Evolutionary conservation across 2,888 invertebrate genomes (phyloP).

Genomic region (Notodonta dromedarius): DNA sequence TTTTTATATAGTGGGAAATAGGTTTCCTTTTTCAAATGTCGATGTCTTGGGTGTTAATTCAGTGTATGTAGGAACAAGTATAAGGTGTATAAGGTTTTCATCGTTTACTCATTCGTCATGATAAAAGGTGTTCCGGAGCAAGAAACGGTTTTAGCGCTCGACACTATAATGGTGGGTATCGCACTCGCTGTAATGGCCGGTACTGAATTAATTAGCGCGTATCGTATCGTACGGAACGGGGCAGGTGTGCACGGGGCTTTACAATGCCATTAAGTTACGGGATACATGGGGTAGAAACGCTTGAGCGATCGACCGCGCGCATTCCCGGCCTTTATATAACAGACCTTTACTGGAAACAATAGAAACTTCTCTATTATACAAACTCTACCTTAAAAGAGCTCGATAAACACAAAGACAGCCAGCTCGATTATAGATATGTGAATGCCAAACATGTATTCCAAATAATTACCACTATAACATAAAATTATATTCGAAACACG

Average conservation of each 20-base stretch:
- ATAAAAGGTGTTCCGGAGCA: constrained; percentile 24
- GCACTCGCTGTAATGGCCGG: constrained; percentile 64
- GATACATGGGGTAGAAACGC: constrained; percentile 59
- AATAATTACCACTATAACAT: constrained; percentile 45
- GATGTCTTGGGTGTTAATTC: too few relatives aligned
- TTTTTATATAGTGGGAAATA: too few relatives aligned
- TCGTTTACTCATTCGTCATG: neutral
- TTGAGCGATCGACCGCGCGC: constrained; percentile 65
- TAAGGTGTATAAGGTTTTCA: neutral
- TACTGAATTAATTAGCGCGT: constrained; percentile 76
- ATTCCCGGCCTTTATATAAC: constrained; percentile 45
- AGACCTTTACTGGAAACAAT: constrained; percentile 42
- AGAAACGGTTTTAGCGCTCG: constrained; percentile 55
- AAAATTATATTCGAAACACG: constrained; percentile 60
- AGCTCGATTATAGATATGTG: constrained; percentile 30
- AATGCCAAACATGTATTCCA: constrained; percentile 44
- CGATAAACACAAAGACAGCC: constrained; percentile 39
- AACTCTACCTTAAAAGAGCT: constrained; percentile 31
- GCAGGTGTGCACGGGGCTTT: constrained; percentile 74
- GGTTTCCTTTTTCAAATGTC: too few relatives aligned
- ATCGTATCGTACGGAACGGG: constrained; percentile 55
- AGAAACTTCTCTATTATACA: constrained; percentile 38
- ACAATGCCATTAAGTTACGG: constrained; percentile 66
- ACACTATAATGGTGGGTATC: constrained; percentile 63
- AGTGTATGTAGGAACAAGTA: too few relatives aligned